Evolutionary conservation across 2,797 vertebrate species (phyloP).

Genomic region (Gastrophryne carolinensis): DNA sequence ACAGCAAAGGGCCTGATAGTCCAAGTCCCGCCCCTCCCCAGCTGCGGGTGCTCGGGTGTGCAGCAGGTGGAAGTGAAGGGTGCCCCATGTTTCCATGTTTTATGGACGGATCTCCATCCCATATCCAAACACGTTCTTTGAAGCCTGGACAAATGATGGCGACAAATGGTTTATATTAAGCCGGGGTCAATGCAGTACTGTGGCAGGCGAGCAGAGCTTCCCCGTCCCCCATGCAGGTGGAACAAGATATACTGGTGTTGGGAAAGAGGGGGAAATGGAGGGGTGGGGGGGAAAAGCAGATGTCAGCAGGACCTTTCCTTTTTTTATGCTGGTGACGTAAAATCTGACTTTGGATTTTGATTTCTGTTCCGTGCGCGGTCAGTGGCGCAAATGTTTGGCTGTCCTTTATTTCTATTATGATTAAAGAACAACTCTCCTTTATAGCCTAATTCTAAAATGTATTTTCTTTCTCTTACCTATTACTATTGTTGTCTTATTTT

Average conservation of each 20-base stretch:
- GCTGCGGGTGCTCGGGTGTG: background rate
- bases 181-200: conserved; percentile 9
- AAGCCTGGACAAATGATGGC: conserved; percentile 23
- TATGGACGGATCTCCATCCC: background rate
- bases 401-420: too few relatives aligned
- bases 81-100: background rate
- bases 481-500: too few relatives aligned
- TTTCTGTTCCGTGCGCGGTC: too few relatives aligned
- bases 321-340: background rate
- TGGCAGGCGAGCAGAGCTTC: background rate
- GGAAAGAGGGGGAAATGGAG: background rate
- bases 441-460: too few relatives aligned
- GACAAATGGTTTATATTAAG: conserved; percentile 29
- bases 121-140: conserved; percentile 30
- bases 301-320: conserved; percentile 2
- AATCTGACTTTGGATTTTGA: conserved; percentile 9
- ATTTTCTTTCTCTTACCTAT: too few relatives aligned
- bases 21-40: conserved; percentile 40
- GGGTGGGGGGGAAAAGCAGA: background rate
- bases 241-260: conserved; percentile 9
- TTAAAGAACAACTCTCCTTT: too few relatives aligned
- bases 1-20: background rate
- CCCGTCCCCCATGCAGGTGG: conserved; percentile 22
- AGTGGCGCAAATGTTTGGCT: too few relatives aligned
- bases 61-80: conserved; percentile 44